Conservation (phyloP, 1,140 invertebrate species). For the Galleria mellonella region DNA sequence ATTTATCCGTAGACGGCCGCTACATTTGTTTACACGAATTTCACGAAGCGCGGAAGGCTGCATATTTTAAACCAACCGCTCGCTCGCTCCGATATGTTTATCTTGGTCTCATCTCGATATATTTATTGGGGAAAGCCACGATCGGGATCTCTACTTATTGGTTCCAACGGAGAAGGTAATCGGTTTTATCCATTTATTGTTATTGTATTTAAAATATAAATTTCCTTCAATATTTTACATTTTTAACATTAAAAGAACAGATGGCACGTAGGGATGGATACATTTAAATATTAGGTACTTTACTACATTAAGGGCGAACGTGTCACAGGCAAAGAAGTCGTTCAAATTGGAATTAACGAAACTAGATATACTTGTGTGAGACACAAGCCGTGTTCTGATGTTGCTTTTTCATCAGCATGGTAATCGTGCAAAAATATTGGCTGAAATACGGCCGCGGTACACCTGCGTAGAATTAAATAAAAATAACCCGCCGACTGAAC, state of each 20-base stretch:
- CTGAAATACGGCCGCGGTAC: slow-evolving; percentile 38
- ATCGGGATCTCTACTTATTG: slow-evolving; percentile 53
- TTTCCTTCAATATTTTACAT: not conserved
- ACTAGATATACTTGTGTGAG: slow-evolving; percentile 25
- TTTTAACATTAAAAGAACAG: no score
- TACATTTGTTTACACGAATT: slow-evolving; percentile 54
- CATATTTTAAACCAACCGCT: slow-evolving; percentile 55
- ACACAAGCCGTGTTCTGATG: slow-evolving; percentile 41
- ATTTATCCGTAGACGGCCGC: slow-evolving; percentile 38
- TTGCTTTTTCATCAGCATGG: slow-evolving; percentile 71
- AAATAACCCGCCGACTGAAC: slow-evolving; percentile 50
- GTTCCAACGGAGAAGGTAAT: slow-evolving; percentile 36
- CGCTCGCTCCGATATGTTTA: slow-evolving; percentile 55
- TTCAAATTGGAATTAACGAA: slow-evolving; percentile 35
- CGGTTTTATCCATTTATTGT: slow-evolving; percentile 40
- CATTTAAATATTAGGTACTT: no score
- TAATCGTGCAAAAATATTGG: slow-evolving; percentile 69
- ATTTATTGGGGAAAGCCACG: slow-evolving; percentile 58
- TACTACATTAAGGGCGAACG: no score
- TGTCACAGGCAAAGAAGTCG: slow-evolving; percentile 16
- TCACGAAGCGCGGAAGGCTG: slow-evolving; percentile 45
- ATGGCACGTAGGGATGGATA: no score
- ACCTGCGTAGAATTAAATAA: slow-evolving; percentile 70
- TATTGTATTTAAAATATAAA: slow-evolving; percentile 9
- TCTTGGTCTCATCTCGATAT: slow-evolving; percentile 63